Evolutionary conservation across 2,888 invertebrate genomes (phyloP), one percentile per base, ranked within the genome.

Genomic region (Opisthograptis luteolata): DNA sequence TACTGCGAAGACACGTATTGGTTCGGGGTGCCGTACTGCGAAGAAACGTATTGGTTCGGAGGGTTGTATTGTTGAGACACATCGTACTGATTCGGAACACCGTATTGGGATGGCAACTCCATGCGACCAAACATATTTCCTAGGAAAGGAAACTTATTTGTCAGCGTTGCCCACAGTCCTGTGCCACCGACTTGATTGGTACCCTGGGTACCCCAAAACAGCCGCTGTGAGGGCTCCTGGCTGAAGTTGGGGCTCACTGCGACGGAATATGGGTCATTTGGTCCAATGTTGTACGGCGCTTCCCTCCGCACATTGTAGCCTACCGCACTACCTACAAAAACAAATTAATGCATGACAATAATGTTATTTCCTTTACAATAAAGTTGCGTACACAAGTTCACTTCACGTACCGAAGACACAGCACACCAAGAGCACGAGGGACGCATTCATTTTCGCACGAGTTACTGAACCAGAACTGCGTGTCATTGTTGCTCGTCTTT

Each of bases 151-250:
- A 88, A 90, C 55, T 90, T 90, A 61, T 89, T 88, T 9, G 88
- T 87, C 43, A 90, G 62, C 28, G 77, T 76, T 6, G 83, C 76
- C 90, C 90, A 90, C 41, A 78, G 55, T 34, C 88, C 89, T 2
- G 83, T 82, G 14, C 88, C 88, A 17, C 90, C 90, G 14, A 90
- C 90, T 71, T 87, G 86, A 59, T 89, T 90, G 53, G 74, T 76
- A 19, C 90, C 90, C 43, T 81, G 79, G 52, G 64, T 78, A 20
- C 87, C 73, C 83, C 86, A 90, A 62, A 90, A 89, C 4, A 90
- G 66, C 2, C 84, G 69, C 43, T 90, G 87, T 1, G 88, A 90
- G 2, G 80, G 85, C 56, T 89, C 83, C 46, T 74, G 73, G 14
- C 48, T 32, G 31, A 68, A 70, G 59, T 80, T 77, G 9, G 77